These are phyloP conservation scores for Apistogramma diplotaenia DNA, from an alignment of 2,113 vertebrate genomes.

Conservation along the genomic window DNA sequence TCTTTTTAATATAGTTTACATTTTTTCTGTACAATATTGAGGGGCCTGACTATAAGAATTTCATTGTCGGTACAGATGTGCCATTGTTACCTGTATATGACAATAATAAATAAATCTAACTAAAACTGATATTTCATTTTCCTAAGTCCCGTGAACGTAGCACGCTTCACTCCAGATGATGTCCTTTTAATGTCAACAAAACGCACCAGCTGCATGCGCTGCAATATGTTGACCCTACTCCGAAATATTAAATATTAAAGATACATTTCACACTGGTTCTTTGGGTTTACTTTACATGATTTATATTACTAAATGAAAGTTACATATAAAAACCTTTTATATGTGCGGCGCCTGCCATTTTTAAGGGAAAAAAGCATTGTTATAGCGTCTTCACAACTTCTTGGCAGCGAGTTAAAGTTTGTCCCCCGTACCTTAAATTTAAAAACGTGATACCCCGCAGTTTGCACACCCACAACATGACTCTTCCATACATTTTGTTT, in stretches of 20 bases:
- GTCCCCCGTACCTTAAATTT: background rate
- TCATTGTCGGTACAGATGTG: no score
- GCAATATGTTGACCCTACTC: background rate
- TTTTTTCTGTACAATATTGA: no score
- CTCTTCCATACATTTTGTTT: background rate
- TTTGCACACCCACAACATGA: background rate
- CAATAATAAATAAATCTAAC: no score
- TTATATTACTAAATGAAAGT: background rate
- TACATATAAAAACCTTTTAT: background rate
- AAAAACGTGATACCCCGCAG: background rate
- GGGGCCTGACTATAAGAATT: no score
- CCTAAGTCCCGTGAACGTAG: slow-evolving; percentile 18
- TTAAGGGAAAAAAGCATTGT: background rate
- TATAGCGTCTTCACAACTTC: background rate
- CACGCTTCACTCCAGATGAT: slow-evolving; percentile 1
- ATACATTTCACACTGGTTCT: background rate
- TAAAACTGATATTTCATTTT: background rate
- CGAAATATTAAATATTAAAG: background rate
- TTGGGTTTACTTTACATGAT: background rate
- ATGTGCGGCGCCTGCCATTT: background rate
- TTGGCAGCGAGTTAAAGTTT: background rate
- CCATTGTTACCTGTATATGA: no score
- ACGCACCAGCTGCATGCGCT: background rate
- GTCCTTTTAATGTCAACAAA: slow-evolving; percentile 5
- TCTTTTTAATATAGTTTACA: no score